Base-by-base conservation (phyloP, 2,113 vertebrate species). In the Beaufortia kweichowensis region DNA sequence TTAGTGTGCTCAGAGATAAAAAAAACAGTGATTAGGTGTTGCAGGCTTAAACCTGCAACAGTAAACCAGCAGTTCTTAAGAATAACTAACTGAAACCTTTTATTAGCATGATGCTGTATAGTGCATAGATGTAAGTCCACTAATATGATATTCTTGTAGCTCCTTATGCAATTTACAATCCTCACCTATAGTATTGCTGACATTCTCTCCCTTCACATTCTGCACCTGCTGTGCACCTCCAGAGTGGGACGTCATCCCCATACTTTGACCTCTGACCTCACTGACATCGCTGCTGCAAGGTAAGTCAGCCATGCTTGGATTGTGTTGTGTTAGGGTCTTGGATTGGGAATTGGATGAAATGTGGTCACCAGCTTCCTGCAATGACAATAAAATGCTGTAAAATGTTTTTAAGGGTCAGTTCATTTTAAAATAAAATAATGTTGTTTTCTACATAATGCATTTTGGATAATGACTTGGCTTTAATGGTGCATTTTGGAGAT, bases 161-260 rank as follows among this genome's bases (percentile, higher is more conserved):
- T n/a, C n/a, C n/a, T n/a, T n/a, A n/a, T n/a, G n/a, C n/a, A n/a
- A n/a, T 19, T 19, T 73, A 21, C 10, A 29, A 23, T 6, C 60
- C 85, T 84, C 69, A 86, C 85, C 85, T 10, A 85, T 78, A 50
- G 80, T 82, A 31, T 86, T 86, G 78, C 43, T 83, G 75, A 86
- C 60, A 6, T 79, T 76, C 19, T 85, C 82, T 8, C 81, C 78
- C 26, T 61, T 75, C 12, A 78, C 81, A 2, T 26, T 73, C 19
- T 79, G 72, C 15, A 86, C 76, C 53, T 83, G 75, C 76, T 82
- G 85, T 11, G 10, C 68, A 12, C 33, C 33, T 6, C 59, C 39
- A 7, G 66, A 73, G 9, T 46, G 68, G 0, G 65, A 35, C 4
- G 8, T 35, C 35, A 48, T 5, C 4, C 56, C 31, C 21, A 17